Percentiles rank a stretch among this genome's conserved stretches.
These are phyloP conservation scores for Tiliqua scincoides DNA, from an alignment of 2,113 vertebrate species.

Conservation along the genomic window DNA sequence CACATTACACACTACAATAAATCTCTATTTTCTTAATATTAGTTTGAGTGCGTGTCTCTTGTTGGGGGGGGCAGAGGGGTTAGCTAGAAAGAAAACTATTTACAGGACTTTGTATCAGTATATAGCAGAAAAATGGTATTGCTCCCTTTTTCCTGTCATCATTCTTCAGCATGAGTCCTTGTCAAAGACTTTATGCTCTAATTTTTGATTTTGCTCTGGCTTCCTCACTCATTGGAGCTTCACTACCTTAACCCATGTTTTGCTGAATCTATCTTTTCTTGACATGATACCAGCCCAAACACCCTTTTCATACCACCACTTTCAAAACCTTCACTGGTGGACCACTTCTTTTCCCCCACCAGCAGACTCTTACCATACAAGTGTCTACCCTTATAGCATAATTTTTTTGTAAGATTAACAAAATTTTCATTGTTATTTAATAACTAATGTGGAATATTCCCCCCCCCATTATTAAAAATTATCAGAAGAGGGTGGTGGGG, in stretches of 20 bases:
- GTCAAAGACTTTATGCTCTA: background rate
- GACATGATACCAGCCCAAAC: background rate
- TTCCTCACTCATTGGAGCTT: background rate
- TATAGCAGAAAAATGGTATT: background rate
- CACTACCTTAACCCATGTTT: background rate
- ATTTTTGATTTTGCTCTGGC: background rate
- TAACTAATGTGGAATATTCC: slow-evolving; percentile 58
- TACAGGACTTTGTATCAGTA: background rate
- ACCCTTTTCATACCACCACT: background rate
- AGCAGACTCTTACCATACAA: background rate
- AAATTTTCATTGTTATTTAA: slow-evolving; percentile 60
- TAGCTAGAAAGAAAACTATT: background rate
- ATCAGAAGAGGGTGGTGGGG: slow-evolving; percentile 34
- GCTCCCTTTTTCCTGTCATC: background rate
- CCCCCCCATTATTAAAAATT: slow-evolving; percentile 62
- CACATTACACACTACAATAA: no score
- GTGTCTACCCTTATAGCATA: no score
- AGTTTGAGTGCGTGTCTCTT: no score
- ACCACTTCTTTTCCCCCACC: fast-evolving
- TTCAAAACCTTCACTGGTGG: background rate
- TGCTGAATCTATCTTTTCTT: background rate
- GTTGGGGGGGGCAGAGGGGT: no score
- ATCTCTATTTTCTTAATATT: no score
- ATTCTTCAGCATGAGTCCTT: background rate
- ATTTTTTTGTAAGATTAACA: slow-evolving; percentile 37